Base-by-base conservation (phyloP, 2,113 vertebrate genomes). In the Phaethornis superciliosus region DNA sequence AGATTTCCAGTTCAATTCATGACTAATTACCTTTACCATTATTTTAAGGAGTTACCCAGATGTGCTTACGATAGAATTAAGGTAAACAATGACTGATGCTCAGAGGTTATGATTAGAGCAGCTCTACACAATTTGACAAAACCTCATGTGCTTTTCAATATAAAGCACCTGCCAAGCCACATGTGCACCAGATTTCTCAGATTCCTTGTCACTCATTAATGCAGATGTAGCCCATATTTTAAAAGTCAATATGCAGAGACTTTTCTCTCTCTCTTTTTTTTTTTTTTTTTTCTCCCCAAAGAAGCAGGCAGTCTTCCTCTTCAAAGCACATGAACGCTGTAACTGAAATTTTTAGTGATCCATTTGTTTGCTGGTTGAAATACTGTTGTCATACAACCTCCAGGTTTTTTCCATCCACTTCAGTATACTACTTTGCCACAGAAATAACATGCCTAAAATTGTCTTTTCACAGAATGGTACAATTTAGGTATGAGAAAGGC, bases 101-200 rank as follows among this genome's bases (percentile, higher is more conserved):
- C 70, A 77, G 85, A 93, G 88, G 87, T 95, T 96, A 69, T 95
- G 95, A 95, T 94, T 97, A 90, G 94, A 96, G 79, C 69, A 92
- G 80, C 83, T 96, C 90, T 95, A 96, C 92, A 87, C 93, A 89
- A 79, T 94, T 86, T 96, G 95, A 97, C 90, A 95, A 96, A 94
- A 71, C 79, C 62, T 95, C 77, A 68, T 93, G 75, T 80, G 91
- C 78, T 68, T 97, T 96, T 97, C 93, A 94, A 91, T 89, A 71
- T 76, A 93, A 97, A 96, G 93, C 96, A 97, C 94, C 97, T 97
- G 95, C 96, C 96, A 97, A 96, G 52, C 87, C 96, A 96, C 96
- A 94, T 96, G 94, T 94, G 77, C 83, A 89, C 49, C 90, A 96
- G 92, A 95, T 95, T 97, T 84, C 89, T 96, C 93, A 94, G 92